Evolutionary conservation across 2,113 vertebrate species (phyloP).

Genomic region (Cyanoramphus novaezelandiae): DNA sequence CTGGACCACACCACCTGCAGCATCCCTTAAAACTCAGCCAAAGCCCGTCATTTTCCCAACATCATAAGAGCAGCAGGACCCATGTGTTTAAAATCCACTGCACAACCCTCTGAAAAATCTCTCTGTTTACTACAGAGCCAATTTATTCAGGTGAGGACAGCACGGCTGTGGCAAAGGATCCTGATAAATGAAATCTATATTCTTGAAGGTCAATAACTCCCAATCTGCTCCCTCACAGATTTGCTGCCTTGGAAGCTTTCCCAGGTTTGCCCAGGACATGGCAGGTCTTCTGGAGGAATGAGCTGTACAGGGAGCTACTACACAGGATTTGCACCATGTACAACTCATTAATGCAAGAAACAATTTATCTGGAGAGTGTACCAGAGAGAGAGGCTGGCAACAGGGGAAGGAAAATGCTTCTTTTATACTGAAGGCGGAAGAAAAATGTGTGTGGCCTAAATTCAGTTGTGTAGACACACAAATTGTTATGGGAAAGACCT

Average conservation of each 20-base stretch:
- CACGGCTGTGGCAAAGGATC: not conserved
- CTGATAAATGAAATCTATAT: slow-evolving; percentile 51
- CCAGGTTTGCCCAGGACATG: slow-evolving; percentile 50
- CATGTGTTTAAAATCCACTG: not conserved
- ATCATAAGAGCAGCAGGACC: not conserved
- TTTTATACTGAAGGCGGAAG: not conserved
- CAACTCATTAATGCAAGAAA: slow-evolving; percentile 41
- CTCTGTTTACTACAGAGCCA: not conserved
- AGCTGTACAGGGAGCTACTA: slow-evolving; percentile 1
- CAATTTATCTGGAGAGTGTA: slow-evolving; percentile 15
- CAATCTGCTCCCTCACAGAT: slow-evolving; percentile 49
- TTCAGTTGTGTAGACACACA: not conserved
- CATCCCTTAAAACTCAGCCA: fast-evolving
- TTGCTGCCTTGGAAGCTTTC: slow-evolving; percentile 55
- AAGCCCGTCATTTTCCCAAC: not conserved
- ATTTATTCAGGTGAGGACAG: slow-evolving; percentile 38
- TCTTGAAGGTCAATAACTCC: slow-evolving; percentile 62
- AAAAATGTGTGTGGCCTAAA: not conserved
- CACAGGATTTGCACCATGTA: not conserved
- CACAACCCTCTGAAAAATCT: not conserved
- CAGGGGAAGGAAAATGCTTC: not conserved
- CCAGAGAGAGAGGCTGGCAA: not conserved
- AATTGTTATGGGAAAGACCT: not conserved
- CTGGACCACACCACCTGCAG: not conserved
- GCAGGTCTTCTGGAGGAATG: slow-evolving; percentile 52